Base-by-base conservation (phyloP, 64 coral and sea anemone genomes). In the Stichodactyla mertensii region DNA sequence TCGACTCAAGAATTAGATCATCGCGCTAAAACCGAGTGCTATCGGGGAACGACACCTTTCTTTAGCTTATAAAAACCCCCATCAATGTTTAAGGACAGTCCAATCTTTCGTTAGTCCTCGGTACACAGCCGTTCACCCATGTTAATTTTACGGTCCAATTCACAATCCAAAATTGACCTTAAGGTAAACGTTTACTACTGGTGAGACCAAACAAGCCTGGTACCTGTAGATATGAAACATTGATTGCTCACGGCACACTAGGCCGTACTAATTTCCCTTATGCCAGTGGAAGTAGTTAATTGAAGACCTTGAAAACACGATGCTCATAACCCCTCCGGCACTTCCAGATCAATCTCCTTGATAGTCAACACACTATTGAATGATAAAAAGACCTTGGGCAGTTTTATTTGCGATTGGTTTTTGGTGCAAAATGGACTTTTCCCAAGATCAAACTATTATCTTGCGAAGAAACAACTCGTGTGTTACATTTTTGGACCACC, bases 91-190 rank as follows among this genome's bases (percentile, higher is more conserved):
- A 59, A 74, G 22, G 8, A 2, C 4, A 74, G 27, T 13, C 22
- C 22, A 74, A 13, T 31, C 10, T 74, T 11, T 15, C 0, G 14
- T 58, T 10, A 31, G 1, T 9, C 23, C 0, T 69, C n/a, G 18
- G 64, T 69, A 23, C 24, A 74, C 24, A 28, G 20, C 4, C 26
- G 53, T 55, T 81, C 78, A 81, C 78, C 78, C 52, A n/a, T 81
- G 78, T 52, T 55, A 81, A 81, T 81, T 81, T 19, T 28, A 81
- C 78, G 78, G 12, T 81, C 52, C n/a, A 20, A 52, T 81, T 81
- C 78, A 81, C 78, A 81, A 81, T 55, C 7, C 53, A 55, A 81
- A 81, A 81, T 81, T 81, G 78, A 55, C 78, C 78, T 81, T 55
- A 5, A 53, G 20, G 54, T 53, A 0, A 7, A 81, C 4, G 15